Conservation (phyloP, 2,797 vertebrate species). For the Leptoclinus maculatus region DNA sequence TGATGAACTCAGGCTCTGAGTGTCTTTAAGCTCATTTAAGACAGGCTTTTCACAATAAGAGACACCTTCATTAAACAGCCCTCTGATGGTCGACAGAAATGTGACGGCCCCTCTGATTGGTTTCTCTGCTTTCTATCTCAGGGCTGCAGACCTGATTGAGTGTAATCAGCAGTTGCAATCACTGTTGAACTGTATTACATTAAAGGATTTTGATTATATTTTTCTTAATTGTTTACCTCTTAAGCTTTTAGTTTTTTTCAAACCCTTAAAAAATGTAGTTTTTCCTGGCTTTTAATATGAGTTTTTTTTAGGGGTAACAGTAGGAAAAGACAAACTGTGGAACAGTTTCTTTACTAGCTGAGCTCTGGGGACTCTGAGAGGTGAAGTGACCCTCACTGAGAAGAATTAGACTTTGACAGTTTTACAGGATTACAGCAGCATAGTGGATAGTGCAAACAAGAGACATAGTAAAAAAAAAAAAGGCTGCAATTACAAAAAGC, state of each 20-base stretch:
- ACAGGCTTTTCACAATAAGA: neutral
- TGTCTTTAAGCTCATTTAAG: neutral
- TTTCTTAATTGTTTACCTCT: neutral
- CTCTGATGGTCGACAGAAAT: neutral
- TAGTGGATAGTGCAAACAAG: too few species aligned
- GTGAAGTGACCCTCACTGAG: neutral
- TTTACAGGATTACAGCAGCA: too few species aligned
- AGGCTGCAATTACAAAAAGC: too few species aligned
- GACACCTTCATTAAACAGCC: neutral
- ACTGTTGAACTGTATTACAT: too few species aligned
- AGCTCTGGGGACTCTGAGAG: neutral
- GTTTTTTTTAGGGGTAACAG: neutral
- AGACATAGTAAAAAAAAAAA: too few species aligned
- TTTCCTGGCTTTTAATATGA: neutral
- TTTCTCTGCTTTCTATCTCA: neutral
- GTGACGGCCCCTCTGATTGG: neutral
- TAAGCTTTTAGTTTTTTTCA: neutral
- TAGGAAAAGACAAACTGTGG: neutral
- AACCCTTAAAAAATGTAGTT: neutral
- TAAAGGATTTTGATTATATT: neutral
- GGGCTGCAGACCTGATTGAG: neutral
- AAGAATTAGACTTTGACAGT: neutral
- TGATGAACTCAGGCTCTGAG: neutral
- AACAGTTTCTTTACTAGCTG: neutral
- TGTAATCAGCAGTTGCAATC: neutral